Base-by-base conservation (phyloP, 2,888 invertebrate genomes). In the Tipula unca region DNA sequence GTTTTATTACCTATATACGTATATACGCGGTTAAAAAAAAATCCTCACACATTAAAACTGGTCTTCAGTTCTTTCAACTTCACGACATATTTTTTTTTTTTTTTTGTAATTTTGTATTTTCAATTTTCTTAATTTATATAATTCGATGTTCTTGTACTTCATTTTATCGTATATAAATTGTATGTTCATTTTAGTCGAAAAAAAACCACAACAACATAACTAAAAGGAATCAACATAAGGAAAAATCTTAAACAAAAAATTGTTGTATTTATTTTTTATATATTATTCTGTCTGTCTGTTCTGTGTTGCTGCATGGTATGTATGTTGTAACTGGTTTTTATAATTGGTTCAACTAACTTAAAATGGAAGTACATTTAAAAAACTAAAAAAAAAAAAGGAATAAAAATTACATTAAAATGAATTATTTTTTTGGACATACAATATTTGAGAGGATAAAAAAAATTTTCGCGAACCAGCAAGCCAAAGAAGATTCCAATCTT, bases 271-370 rank as follows among this genome's bases (percentile, higher is more conserved):
- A 84, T 35, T 84, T 32, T 29, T n/a, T n/a, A n/a, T n/a, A 82
- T 29, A 82, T 82, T 82, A 82, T 29, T 13, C n/a, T 84, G 84
- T 84, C 35, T 84, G 84, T 84, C 35, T 84, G 32, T 84, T 84
- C n/a, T 29, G 35, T 84, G 25, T 14, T 82, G 35, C 17, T 84
- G 35, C 48, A 84, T 84, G 35, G 84, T 84, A 32, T 32, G 84
- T 84, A 32, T 32, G n/a, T 84, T 29, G 83, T 83, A 83, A 83
- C 83, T 83, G 83, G 83, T 86, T 86, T 85, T 86, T 86, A 86
- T 86, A 86, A 86, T 86, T 86, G 86, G 86, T 86, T 86, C 83
- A 82, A 85, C 48, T 85, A 48, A 85, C 35, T 54, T 86, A 69
- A 86, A 86, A 86, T 84, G 84, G 85, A 83, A 83, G 85, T 39